A percentile compares a stretch with the other conserved stretches of the same genome.
Evolutionary conservation across 1,140 invertebrate species (phyloP).

Genomic region (Drosophila simulans): DNA sequence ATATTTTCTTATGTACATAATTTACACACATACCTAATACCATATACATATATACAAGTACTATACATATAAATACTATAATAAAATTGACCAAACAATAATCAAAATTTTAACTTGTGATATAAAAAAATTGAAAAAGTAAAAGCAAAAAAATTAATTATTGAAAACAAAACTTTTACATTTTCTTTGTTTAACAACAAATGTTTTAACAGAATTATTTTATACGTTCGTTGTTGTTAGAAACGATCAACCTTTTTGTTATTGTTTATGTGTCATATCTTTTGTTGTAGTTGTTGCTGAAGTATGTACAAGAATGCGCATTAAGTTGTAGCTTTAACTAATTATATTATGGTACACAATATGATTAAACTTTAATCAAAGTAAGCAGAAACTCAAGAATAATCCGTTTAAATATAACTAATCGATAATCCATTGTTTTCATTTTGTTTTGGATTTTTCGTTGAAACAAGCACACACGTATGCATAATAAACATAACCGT

Average conservation of each 20-base stretch:
- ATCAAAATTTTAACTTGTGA: conserved; percentile 84
- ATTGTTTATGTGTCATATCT: conserved; percentile 61
- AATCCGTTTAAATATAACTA: conserved; percentile 23
- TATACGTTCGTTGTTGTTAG: conserved; percentile 39
- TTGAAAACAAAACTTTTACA: conserved; percentile 37
- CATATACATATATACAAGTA: conserved; percentile 38
- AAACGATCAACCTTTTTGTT: conserved; percentile 52
- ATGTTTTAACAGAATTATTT: conserved; percentile 26
- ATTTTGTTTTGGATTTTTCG: conserved; percentile 55
- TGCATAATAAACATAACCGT: conserved; percentile 47
- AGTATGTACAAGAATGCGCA: conserved; percentile 69
- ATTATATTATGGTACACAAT: conserved; percentile 48
- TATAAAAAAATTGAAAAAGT: conserved; percentile 68
- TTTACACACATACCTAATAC: conserved; percentile 49
- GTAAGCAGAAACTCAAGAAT: conserved; percentile 6
- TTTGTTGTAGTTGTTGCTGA: conserved; percentile 70
- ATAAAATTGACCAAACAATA: conserved; percentile 83
- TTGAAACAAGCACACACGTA: conserved; percentile 52
- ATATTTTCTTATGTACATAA: conserved; percentile 79
- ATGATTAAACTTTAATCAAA: conserved; percentile 13
- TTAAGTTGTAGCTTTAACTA: conserved; percentile 81
- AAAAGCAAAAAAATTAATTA: conserved; percentile 29
- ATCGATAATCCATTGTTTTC: conserved; percentile 57
- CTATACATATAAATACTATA: conserved; percentile 45
- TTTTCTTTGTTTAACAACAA: conserved; percentile 46